Conservation (phyloP, 2,888 invertebrate species). For the Endomychus coccineus region DNA sequence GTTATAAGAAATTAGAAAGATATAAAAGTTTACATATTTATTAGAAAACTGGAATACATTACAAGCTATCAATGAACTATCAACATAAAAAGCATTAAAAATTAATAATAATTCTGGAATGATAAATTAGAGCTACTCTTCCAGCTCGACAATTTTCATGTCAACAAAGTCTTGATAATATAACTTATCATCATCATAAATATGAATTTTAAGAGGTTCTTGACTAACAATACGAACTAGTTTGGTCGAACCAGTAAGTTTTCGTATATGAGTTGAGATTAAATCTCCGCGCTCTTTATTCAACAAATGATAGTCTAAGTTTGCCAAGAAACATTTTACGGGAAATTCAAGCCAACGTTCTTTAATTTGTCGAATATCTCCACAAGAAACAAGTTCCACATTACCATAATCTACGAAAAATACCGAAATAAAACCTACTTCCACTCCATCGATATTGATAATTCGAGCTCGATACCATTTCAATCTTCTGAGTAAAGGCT, state of each 20-base stretch:
- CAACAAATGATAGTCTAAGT: conserved; percentile 37
- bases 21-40: too few relatives aligned
- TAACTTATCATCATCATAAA: conserved; percentile 28
- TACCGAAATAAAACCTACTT: conserved; percentile 47
- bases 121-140: not conserved
- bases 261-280: conserved; percentile 22
- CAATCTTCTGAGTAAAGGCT: conserved; percentile 55
- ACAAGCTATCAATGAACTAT: too few relatives aligned
- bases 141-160: conserved; percentile 8
- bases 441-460: conserved; percentile 44
- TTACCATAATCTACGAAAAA: conserved; percentile 73
- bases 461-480: conserved; percentile 68
- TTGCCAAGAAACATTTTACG: conserved; percentile 47
- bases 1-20: too few relatives aligned
- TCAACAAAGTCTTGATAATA: conserved; percentile 31
- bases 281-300: conserved; percentile 5
- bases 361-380: conserved; percentile 47
- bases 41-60: too few relatives aligned
- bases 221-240: conserved; percentile 24
- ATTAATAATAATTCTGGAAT: too few relatives aligned
- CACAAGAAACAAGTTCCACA: conserved; percentile 46
- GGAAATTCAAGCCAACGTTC: conserved; percentile 48
- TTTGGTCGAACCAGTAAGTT: conserved; percentile 23
- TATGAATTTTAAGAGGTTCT: conserved; percentile 29
- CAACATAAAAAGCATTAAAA: too few relatives aligned